Base-by-base conservation (phyloP, 1,140 invertebrate genomes). In the Drosophila kohkoa region DNA sequence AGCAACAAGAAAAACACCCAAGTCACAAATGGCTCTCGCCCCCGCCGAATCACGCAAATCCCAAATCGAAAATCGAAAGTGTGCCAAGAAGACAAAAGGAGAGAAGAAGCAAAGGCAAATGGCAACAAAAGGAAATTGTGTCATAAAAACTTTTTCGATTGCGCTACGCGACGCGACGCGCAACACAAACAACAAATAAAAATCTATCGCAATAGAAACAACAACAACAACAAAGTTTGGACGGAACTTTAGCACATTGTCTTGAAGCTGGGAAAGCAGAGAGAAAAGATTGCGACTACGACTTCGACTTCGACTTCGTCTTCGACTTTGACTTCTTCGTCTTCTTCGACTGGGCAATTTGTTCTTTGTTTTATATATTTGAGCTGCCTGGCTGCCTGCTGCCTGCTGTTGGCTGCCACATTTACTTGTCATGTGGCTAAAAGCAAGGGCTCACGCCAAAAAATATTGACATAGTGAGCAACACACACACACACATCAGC, bases 111-210 rank as follows among this genome's bases (percentile, higher is more conserved):
- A 62, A 66, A 58, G 63, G 72, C 75, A 81, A 81, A 71, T 65
- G 70, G 75, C 74, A 88, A 89, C 85, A 89, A 88, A 85, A 55
- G 75, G 62, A 85, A 88, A 88, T 89, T 88, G 85, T 88, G 85
- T 85, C 85, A 88, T 88, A 88, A 88, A 88, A 88, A 89, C 60
- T 89, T 88, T 88, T 83, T 89, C 85, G 85, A 89, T 89, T 89
- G 81, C 77, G 77, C 79, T 72, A 70, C 79, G 79, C 82, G 77
- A 69, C 66, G 72, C 81, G 66, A 75, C 60, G 28, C 52, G 46
- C 28, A 70, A 58, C 38, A 54, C 77, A 64, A 52, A 49, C 58
- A 71, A 45, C 32, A 62, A 51, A 49, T 4, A 60, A 69, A 25
- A 60, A 35, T 35, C 51, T 35, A 54, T 52, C 28, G 51, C n/a